Evolutionary conservation across 2,888 invertebrate genomes (phyloP).

Genomic region (Lordiphosa andalusiaca): DNA sequence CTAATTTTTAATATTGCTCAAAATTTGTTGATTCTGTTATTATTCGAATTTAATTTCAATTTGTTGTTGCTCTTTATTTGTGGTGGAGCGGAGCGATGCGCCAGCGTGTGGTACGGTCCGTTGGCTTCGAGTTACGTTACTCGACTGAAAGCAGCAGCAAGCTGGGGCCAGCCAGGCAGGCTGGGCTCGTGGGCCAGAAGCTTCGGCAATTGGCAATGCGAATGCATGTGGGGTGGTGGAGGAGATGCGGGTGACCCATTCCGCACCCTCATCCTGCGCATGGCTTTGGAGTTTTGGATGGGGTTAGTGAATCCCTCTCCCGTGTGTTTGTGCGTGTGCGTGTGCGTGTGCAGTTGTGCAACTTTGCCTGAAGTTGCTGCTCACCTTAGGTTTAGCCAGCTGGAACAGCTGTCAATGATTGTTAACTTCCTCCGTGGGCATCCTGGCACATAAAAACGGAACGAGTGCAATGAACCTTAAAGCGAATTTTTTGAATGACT

Average conservation of each 20-base stretch:
- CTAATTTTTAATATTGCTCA: background rate
- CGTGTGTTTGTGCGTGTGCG: too few species aligned
- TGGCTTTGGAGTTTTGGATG: conserved; percentile 5
- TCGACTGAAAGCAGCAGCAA: conserved; percentile 66
- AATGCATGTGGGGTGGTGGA: conserved; percentile 16
- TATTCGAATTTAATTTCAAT: conserved; percentile 12
- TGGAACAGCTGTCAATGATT: too few species aligned
- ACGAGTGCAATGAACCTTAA: too few species aligned
- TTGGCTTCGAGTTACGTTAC: conserved; percentile 74
- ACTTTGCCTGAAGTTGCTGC: too few species aligned
- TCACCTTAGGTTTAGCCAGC: too few species aligned
- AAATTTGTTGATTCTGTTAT: conserved; percentile 17
- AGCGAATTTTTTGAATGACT: too few species aligned
- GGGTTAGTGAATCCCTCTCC: too few species aligned
- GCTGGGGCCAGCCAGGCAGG: conserved; percentile 7
- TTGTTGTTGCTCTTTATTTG: conserved; percentile 11
- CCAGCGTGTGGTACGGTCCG: conserved; percentile 45
- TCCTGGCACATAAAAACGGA: too few species aligned
- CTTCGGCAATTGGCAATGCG: conserved; percentile 34
- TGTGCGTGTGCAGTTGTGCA: too few species aligned
- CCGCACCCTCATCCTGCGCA: conserved; percentile 8
- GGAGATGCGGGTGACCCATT: background rate
- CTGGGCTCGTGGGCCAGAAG: conserved; percentile 15
- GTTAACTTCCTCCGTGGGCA: too few species aligned
- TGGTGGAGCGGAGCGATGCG: conserved; percentile 24